Percentiles rank a stretch among this genome's conserved stretches.
These are phyloP conservation scores for Meles meles DNA, from an alignment of 2,113 vertebrate species.

Conservation along the genomic window DNA sequence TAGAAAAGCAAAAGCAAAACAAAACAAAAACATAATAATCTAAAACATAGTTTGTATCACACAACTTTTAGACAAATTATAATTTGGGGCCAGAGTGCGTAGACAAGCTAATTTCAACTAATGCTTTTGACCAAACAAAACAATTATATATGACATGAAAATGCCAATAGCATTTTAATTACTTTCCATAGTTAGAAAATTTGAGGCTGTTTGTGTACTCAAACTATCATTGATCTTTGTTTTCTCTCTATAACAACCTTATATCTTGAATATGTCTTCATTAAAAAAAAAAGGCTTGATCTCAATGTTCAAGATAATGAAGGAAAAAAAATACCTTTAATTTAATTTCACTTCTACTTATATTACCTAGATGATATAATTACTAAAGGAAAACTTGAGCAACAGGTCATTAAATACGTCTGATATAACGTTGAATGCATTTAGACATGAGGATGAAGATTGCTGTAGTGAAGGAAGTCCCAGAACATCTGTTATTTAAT, in stretches of 20 bases:
- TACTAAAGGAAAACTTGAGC: not conserved
- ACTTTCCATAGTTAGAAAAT: not conserved
- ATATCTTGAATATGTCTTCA: not conserved
- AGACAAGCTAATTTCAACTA: not conserved
- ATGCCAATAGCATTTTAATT: not conserved
- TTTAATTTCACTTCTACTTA: not conserved
- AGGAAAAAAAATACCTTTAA: not conserved
- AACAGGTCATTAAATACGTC: not conserved
- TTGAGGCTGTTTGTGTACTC: not conserved
- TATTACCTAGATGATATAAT: not conserved
- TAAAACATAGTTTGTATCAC: not conserved
- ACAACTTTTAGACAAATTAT: not conserved
- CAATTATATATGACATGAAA: not conserved
- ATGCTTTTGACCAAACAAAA: not conserved
- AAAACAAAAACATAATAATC: not conserved
- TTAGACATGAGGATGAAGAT: not conserved
- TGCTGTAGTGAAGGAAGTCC: not conserved
- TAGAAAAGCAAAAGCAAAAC: not conserved
- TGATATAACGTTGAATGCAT: not conserved
- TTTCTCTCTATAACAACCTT: not conserved
- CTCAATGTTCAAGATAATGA: not conserved
- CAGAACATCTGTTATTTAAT: not conserved
- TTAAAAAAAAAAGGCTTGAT: not conserved
- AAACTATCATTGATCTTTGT: not conserved
- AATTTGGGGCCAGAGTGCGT: not conserved